A percentile compares a stretch with the other conserved stretches of the same genome.
Evolutionary conservation across 2,797 vertebrate genomes (phyloP).

Genomic region (Lacerta agilis): DNA sequence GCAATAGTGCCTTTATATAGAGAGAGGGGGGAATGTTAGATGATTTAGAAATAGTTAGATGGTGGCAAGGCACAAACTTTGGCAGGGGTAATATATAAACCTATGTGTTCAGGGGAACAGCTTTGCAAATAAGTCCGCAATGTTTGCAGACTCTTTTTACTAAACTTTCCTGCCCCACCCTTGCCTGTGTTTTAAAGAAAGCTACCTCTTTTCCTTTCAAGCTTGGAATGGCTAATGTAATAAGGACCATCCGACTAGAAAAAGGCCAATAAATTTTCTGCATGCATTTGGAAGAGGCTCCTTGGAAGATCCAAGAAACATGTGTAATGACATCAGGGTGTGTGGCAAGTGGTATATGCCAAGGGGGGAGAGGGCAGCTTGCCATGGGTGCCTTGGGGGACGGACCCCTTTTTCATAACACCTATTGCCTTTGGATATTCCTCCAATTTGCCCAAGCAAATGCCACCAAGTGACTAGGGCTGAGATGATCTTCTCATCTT

Average conservation of each 20-base stretch:
- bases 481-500: not conserved
- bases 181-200: too few relatives aligned
- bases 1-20: slow-evolving; percentile 38
- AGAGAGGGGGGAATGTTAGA: slow-evolving; percentile 53
- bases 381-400: not conserved
- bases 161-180: not conserved
- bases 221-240: too few relatives aligned
- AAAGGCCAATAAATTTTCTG: too few relatives aligned
- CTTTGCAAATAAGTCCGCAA: not conserved
- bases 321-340: too few relatives aligned
- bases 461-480: not conserved
- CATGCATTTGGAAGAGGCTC: too few relatives aligned
- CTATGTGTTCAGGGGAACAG: not conserved
- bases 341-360: too few relatives aligned
- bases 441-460: not conserved
- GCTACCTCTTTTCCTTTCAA: not conserved
- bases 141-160: not conserved
- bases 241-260: too few relatives aligned
- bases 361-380: not conserved
- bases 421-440: not conserved
- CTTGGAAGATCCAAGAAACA: too few relatives aligned
- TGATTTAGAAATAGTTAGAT: slow-evolving; percentile 54
- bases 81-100: slow-evolving; percentile 33
- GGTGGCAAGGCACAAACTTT: slow-evolving; percentile 24
- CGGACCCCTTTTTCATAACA: not conserved